Percentiles rank a stretch among this genome's conserved stretches.
Evolutionary conservation across 1,140 invertebrate species (phyloP).

Genomic region (Plodia interpunctella): DNA sequence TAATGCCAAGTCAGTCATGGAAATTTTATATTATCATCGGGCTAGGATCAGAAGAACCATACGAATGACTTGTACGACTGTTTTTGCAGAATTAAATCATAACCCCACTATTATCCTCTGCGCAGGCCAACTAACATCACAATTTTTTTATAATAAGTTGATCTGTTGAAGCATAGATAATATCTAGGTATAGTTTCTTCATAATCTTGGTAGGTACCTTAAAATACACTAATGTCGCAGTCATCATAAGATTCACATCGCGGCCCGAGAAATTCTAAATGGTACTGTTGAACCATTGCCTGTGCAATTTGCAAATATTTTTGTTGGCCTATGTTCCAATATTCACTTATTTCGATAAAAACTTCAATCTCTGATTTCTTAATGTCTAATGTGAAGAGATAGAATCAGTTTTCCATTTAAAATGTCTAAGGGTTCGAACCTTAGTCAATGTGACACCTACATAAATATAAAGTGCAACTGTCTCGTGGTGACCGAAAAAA

Average conservation of each 20-base stretch:
- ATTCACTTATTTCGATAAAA: slow-evolving; percentile 34
- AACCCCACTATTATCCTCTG: background rate
- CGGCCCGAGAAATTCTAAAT: slow-evolving; percentile 49
- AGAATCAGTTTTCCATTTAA: background rate
- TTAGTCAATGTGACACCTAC: background rate
- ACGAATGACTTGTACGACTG: slow-evolving; percentile 11
- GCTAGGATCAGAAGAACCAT: slow-evolving; percentile 26
- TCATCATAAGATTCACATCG: slow-evolving; percentile 25
- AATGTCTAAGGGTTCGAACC: slow-evolving; percentile 2
- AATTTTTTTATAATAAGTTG: background rate
- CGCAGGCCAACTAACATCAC: too few relatives aligned
- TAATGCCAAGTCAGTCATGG: slow-evolving; percentile 74
- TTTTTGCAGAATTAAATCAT: background rate
- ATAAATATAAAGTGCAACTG: background rate
- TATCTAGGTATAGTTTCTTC: slow-evolving; percentile 15
- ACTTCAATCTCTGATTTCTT: background rate
- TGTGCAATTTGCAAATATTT: slow-evolving; percentile 22
- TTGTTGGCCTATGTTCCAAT: slow-evolving; percentile 45
- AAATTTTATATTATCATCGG: slow-evolving; percentile 57
- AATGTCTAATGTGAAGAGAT: background rate
- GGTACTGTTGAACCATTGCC: slow-evolving; percentile 58
- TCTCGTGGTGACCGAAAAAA: background rate
- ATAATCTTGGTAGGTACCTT: slow-evolving; percentile 18
- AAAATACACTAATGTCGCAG: background rate
- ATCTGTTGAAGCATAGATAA: slow-evolving; percentile 1